These are phyloP conservation scores for Trematomus loennbergii DNA, from an alignment of 2,113 vertebrate genomes.

Conservation along the genomic window DNA sequence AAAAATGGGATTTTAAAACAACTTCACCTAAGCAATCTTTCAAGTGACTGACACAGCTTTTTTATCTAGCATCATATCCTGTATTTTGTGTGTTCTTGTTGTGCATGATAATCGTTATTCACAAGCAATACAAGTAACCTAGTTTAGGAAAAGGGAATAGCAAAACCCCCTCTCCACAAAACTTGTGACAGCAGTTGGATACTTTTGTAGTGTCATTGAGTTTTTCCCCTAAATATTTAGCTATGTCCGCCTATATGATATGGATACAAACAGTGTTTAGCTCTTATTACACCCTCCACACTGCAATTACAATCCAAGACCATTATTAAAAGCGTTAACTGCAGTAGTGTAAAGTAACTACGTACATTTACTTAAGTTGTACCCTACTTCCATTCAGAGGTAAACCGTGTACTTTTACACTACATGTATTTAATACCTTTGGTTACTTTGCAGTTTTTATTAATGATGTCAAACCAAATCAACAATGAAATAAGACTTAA, in stretches of 20 bases:
- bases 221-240: not conserved
- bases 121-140: not conserved
- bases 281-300: not conserved
- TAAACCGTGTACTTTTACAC: too few relatives aligned
- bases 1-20: not conserved
- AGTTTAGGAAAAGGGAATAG: not conserved
- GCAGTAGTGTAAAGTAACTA: too few relatives aligned
- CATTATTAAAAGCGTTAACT: constrained; percentile 3
- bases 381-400: too few relatives aligned
- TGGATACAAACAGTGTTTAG: not conserved
- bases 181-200: constrained; percentile 33
- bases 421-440: too few relatives aligned
- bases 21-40: not conserved
- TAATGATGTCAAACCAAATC: too few relatives aligned
- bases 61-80: not conserved
- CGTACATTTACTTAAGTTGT: too few relatives aligned
- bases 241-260: not conserved
- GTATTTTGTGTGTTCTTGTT: not conserved
- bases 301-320: constrained; percentile 6
- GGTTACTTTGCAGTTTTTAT: too few relatives aligned
- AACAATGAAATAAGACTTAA: too few relatives aligned
- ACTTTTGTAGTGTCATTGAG: not conserved
- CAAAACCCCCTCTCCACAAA: not conserved
- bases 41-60: not conserved
- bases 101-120: not conserved